Evolutionary conservation across 1,140 invertebrate genomes (phyloP), one percentile per base, ranked within the genome.

Genomic region (Diuraphis noxia): DNA sequence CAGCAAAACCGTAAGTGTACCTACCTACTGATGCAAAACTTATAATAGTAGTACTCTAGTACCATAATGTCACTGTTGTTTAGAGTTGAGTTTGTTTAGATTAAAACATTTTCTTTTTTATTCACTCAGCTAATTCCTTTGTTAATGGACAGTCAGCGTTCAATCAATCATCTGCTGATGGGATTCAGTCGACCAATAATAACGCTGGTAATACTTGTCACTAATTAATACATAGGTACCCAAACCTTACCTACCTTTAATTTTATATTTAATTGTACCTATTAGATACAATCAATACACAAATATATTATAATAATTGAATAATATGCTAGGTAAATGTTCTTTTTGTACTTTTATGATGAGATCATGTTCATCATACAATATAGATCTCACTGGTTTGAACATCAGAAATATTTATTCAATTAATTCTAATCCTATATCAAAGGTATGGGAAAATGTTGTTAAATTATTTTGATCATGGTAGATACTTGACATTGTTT

Each of bases 1-100:
- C 72, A 91, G 38, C 89, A 91, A 82, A 82, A 91, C 43, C 89
- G 89, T 91, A 25, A 91, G 89, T 82, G 4, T 19, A 46, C 82
- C 7, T 86, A 21, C 10, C 8, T 25, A 52, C 0, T 34, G 34
- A 30, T 1, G 0, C 0, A 6, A 52, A 8, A 2, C 21, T 52
- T 36, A 13, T 9, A 34, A 6, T 38, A 36, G 3, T 86, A 34
- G 7, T 17, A 25, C 43, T 34, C 1, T 86, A 34, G 7, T 17
- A 25, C 43, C 43, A 23, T 34, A 9, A 43, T 85, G n/a, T 2
- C 25, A 9, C 19, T 23, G n/a, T 5, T 4, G n/a, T 72, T 72
- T 72, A 13, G 4, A 30, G 13, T 63, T n/a, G 56, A 72, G 56
- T n/a, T 72, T 34, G 13, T 72, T 72, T 3, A 0, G 13, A 36